Evolutionary conservation across 2,113 vertebrate genomes (phyloP).

Genomic region (Sylvietta virens): DNA sequence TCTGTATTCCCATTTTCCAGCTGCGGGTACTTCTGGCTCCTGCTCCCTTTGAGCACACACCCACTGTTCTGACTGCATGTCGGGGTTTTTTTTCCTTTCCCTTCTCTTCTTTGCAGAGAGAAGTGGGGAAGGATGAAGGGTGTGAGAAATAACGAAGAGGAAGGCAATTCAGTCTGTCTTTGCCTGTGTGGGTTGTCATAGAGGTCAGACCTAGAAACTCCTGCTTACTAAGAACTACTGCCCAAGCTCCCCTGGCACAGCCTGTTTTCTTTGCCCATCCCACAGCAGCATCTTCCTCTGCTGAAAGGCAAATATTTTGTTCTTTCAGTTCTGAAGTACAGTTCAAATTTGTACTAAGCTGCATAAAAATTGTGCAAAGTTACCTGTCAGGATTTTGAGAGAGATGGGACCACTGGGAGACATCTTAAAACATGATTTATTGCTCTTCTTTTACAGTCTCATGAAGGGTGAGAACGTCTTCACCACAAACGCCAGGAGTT

Average conservation of each 20-base stretch:
- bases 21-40: background rate
- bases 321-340: background rate
- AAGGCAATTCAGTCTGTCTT: background rate
- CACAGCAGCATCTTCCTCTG: background rate
- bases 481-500: no score
- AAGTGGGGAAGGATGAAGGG: background rate
- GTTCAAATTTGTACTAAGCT: background rate
- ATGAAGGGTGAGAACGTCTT: no score
- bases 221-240: background rate
- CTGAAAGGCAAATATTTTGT: background rate
- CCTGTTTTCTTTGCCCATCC: background rate
- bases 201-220: background rate
- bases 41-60: background rate
- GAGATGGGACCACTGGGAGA: no score
- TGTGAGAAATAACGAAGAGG: background rate
- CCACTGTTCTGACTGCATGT: background rate
- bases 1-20: background rate
- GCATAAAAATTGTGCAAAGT: background rate
- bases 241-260: fast-evolving
- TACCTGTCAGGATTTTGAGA: no score
- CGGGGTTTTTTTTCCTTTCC: background rate
- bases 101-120: fast-evolving
- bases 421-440: no score
- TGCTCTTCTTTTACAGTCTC: no score
- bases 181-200: background rate